A percentile compares a stretch with the other conserved stretches of the same genome.
Evolutionary conservation across 2,888 invertebrate genomes (phyloP).

Genomic region (Vannuccia rotundouncinata): DNA sequence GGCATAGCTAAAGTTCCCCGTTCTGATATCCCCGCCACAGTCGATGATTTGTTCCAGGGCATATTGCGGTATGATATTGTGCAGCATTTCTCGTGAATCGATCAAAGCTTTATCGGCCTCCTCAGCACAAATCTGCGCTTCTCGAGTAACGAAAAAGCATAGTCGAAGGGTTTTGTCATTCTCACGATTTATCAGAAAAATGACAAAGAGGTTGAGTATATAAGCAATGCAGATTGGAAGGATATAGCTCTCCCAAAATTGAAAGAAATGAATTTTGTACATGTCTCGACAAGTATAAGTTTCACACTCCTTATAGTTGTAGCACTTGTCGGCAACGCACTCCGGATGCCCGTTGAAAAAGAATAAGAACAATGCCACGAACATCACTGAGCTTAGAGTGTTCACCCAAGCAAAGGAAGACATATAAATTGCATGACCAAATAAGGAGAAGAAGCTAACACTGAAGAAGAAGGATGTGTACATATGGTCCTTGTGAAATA

Average conservation of each 20-base stretch:
- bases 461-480: neutral
- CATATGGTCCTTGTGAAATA: neutral
- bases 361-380: neutral
- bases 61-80: slow-evolving; percentile 30
- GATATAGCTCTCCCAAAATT: neutral
- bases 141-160: neutral
- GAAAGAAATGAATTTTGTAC: neutral
- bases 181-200: neutral
- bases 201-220: neutral
- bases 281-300: neutral
- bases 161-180: neutral
- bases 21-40: slow-evolving; percentile 6
- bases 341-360: neutral
- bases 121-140: neutral
- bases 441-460: neutral
- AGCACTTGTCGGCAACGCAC: neutral
- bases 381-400: neutral
- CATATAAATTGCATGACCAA: neutral
- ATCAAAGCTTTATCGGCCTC: neutral
- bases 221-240: neutral
- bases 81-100: neutral
- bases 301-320: neutral
- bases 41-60: neutral
- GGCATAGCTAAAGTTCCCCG: slow-evolving; percentile 32
- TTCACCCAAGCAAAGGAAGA: neutral